Evolutionary conservation across 2,113 vertebrate genomes (phyloP), one percentile per base, ranked within the genome.

Genomic region (Daphoenositta chrysoptera): DNA sequence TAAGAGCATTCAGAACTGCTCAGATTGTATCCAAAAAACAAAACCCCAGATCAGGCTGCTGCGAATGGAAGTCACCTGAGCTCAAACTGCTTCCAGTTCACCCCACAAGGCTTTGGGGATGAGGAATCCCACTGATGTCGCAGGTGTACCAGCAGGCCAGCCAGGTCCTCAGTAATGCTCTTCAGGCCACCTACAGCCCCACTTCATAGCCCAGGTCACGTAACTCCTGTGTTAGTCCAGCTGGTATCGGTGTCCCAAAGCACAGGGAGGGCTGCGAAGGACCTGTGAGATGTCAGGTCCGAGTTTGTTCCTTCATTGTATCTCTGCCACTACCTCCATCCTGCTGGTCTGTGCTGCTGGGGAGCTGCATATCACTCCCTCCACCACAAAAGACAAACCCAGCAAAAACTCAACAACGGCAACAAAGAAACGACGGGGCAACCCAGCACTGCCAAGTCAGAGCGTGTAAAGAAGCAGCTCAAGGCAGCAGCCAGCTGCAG

Each of bases 1-100:
- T 83, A 90, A 76, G 73, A 92, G 79, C 86, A 75, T 87, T 95
- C 90, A 79, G 64, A 90, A 86, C 60, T 72, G 56, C 69, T 89
- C 80, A 81, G 90, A 93, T 64, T 75, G 80, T 81, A 89, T 45
- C 79, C 75, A 86, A 87, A 93, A 91, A 87, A 71, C 47, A 73
- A 80, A 94, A 87, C 26, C 44, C 35, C 6, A 53, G 42, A 85
- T 50, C 70, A 70, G 45, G 53, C 88, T 64, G 60, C 7, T 7
- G 45, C 11, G 26, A 83, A 60, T n/a, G 31, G 60, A 73, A 90
- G 80, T 64, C 61, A 75, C 53, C 40, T 16, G 72, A 93, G 71
- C 78, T 63, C 64, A 47, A 56, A 82, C 48, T 0, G 4, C 56
- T 86, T 90, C 56, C 61, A 37, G 58, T 77, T 93, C 65, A 73